A percentile compares a stretch with the other conserved stretches of the same genome.
phyloP scores from a whole-genome alignment of 2,797 vertebrate genomes.

The Chiroxiphia lanceolata region DNA sequence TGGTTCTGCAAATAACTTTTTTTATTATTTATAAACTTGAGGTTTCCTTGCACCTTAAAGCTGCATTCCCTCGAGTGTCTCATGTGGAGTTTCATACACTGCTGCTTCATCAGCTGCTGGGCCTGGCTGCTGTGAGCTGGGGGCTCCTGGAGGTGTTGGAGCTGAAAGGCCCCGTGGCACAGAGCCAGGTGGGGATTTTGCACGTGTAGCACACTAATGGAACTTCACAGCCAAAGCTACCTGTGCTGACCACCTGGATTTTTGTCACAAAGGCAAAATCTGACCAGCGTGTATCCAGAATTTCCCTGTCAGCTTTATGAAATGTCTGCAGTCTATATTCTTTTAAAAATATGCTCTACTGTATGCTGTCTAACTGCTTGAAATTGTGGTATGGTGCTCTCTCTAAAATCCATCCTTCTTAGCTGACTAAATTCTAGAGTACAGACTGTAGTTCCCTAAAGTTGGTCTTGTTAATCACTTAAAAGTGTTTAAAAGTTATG shows the following conservation, averaged over 20 bases:
- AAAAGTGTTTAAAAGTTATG: background rate
- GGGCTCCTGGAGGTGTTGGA: background rate
- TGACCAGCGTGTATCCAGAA: background rate
- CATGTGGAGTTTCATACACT: background rate
- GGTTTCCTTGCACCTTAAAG: background rate
- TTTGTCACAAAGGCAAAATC: background rate
- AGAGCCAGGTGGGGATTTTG: background rate
- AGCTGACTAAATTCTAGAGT: background rate
- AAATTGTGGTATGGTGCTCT: background rate
- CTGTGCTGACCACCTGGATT: background rate
- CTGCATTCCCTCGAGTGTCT: background rate
- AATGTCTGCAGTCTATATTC: background rate
- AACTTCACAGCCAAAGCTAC: background rate
- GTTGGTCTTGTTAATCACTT: background rate
- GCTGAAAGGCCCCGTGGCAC: fast-evolving
- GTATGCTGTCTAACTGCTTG: background rate
- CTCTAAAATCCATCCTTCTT: background rate
- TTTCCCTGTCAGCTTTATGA: background rate
- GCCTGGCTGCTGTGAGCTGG: background rate
- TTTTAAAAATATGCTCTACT: background rate
- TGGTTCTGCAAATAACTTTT: background rate
- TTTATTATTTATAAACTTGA: background rate
- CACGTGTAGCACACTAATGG: background rate
- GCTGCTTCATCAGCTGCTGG: background rate
- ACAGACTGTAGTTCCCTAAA: background rate